Evolutionary conservation across 2,888 invertebrate species (phyloP).

Genomic region (Polydrusus pterygomalis): DNA sequence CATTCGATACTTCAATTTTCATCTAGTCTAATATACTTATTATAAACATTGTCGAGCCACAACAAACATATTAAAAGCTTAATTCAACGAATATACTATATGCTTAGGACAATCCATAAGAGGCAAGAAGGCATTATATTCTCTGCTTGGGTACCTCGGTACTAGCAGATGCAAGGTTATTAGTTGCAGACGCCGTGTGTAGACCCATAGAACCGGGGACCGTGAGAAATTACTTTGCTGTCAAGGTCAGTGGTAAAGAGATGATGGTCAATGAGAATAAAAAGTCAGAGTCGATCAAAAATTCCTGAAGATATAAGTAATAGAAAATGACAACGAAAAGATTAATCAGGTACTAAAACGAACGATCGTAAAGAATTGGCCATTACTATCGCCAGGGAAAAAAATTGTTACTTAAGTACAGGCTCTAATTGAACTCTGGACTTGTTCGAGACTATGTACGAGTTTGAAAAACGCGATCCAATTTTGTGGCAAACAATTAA

Average conservation of each 20-base stretch:
- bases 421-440: too few species aligned
- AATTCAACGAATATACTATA: too few species aligned
- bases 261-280: slow-evolving; percentile 7
- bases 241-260: slow-evolving; percentile 35
- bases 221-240: slow-evolving; percentile 48
- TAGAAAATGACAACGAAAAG: background rate
- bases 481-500: too few species aligned
- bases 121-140: slow-evolving; percentile 29
- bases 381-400: too few species aligned
- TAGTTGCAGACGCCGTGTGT: slow-evolving; percentile 41
- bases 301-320: background rate
- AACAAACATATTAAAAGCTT: too few species aligned
- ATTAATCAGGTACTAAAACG: background rate
- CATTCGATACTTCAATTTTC: too few species aligned
- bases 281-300: background rate
- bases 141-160: slow-evolving; percentile 43
- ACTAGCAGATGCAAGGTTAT: slow-evolving; percentile 52
- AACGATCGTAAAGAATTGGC: too few species aligned
- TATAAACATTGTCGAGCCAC: too few species aligned
- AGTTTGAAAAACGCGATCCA: too few species aligned
- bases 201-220: slow-evolving; percentile 25
- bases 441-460: too few species aligned
- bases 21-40: too few species aligned
- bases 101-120: slow-evolving; percentile 30
- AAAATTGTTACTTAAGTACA: too few species aligned